These are phyloP conservation scores for Hypena proboscidalis DNA, from an alignment of 2,888 invertebrate genomes.

Conservation along the genomic window DNA sequence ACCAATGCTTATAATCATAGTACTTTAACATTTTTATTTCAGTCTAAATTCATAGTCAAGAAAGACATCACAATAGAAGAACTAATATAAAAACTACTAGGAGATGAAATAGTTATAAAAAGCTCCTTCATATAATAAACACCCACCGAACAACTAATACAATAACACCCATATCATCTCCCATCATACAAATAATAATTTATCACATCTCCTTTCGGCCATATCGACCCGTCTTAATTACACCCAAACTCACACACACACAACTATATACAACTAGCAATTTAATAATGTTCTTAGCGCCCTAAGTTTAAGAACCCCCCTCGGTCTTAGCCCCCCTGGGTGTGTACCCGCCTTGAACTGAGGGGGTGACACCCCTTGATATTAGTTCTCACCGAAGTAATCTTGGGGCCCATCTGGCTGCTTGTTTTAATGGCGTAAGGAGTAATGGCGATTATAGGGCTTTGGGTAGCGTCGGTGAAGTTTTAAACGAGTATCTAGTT, in stretches of 20 bases:
- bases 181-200: constrained; percentile 3
- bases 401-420: constrained; percentile 45
- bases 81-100: no score
- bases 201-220: neutral
- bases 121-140: no score
- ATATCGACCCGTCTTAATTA: constrained; percentile 28
- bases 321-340: constrained; percentile 42
- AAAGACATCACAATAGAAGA: no score
- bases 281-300: constrained; percentile 54
- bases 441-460: constrained; percentile 15
- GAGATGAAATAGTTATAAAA: no score
- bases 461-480: no score
- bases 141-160: no score
- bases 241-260: constrained; percentile 28
- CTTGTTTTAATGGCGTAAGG: constrained; percentile 34
- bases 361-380: constrained; percentile 52
- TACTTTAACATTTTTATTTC: no score
- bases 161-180: no score
- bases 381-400: constrained; percentile 56
- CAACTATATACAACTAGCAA: constrained; percentile 41
- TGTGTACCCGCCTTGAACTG: constrained; percentile 52
- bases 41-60: no score
- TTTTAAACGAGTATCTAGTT: no score
- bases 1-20: no score
- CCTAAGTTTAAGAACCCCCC: constrained; percentile 50